Evolutionary conservation across 2,797 vertebrate genomes (phyloP), one percentile per base, ranked within the genome.

Genomic region (Cynodonichthys magdalenae): DNA sequence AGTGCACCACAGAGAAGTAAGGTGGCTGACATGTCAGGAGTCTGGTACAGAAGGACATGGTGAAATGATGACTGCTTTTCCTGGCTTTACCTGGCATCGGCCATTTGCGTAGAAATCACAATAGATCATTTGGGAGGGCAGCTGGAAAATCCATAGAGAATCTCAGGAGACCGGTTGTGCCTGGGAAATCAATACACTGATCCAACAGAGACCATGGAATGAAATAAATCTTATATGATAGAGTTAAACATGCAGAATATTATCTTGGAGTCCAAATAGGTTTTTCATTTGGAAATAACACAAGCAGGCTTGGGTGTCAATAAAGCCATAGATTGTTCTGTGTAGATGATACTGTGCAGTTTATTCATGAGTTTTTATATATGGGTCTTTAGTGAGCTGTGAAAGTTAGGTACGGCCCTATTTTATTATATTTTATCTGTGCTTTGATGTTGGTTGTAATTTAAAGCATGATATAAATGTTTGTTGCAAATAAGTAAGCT

Each of bases 91-190:
- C 65, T 72, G 81, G 77, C 83, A 74, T 69, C 58, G 78, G 81
- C 71, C 66, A 80, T 88, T 83, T n/a, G 64, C 76, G 62, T 59
- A 71, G 72, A 80, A 85, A 90, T 87, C 80, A 88, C 85, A 82
- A 84, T 82, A 76, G 84, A 91, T 90, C 80, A 76, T 90, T 88
- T 66, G 64, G 60, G 62, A 87, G 81, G 84, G 86, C 86, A 90
- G 87, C 90, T 92, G 92, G 86, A 85, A 89, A 92, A 91, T 89
- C 88, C 80, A 87, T 87, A 85, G 83, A 81, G 69, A 62, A 75
- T 79, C 89, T 74, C 80, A 15, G 50, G 90, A 85, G 87, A 82
- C 81, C 66, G 58, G 80, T 84, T 86, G 84, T 66, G 87, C 62
- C 75, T 87, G 85, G 75, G 81, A 84, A 89, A 89, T 91, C 90